These are phyloP conservation scores for Stegostoma tigrinum DNA, from an alignment of 2,113 vertebrate species.

Conservation along the genomic window DNA sequence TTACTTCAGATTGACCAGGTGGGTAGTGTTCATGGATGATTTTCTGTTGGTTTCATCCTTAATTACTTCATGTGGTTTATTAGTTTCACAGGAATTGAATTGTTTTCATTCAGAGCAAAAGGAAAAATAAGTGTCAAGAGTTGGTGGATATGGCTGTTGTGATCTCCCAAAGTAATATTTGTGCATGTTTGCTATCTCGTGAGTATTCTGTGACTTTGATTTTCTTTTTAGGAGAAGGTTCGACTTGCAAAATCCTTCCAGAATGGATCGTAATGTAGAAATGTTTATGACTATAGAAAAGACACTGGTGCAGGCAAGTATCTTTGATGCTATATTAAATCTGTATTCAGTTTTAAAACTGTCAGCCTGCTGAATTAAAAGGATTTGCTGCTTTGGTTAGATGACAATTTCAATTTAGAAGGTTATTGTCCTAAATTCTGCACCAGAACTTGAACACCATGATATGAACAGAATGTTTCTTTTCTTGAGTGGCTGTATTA, in stretches of 20 bases:
- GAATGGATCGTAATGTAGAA: conserved; percentile 97
- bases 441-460: neutral
- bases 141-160: neutral
- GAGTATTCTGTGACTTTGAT: neutral
- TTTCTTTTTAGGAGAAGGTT: conserved; percentile 73
- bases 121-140: neutral
- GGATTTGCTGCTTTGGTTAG: neutral
- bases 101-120: neutral
- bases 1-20: too few relatives aligned
- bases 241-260: conserved; percentile 91
- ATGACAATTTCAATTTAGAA: neutral
- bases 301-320: conserved; percentile 82
- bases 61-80: conserved; percentile 18
- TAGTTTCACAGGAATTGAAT: neutral
- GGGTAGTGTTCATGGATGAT: neutral
- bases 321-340: neutral
- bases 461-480: neutral
- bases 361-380: neutral
- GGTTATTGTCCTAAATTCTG: neutral
- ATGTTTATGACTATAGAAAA: conserved; percentile 99
- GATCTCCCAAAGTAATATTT: neutral
- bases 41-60: neutral
- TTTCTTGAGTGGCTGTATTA: neutral
- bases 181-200: neutral
- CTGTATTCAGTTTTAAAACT: neutral